Evolutionary conservation across 2,113 vertebrate genomes (phyloP).

Genomic region (Charadrius vociferus): DNA sequence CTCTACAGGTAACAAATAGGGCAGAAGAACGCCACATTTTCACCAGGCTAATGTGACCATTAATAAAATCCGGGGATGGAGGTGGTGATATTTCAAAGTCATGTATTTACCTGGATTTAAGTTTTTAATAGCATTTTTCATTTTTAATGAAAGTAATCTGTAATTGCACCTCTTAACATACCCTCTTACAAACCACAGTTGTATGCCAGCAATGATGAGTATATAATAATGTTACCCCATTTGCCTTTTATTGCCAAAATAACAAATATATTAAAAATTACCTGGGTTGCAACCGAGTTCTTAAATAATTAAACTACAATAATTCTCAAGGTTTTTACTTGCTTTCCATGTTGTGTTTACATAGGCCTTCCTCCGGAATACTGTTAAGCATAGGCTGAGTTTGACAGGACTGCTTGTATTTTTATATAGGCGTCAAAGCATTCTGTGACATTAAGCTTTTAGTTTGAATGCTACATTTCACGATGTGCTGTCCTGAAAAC

Average conservation of each 20-base stretch:
- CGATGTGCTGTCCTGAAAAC: neutral
- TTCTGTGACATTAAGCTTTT: neutral
- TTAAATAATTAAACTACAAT: conserved; percentile 4
- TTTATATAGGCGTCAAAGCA: neutral
- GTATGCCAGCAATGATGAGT: neutral
- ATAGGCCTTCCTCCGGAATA: neutral
- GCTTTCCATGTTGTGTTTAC: neutral
- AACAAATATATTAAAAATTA: conserved; percentile 22
- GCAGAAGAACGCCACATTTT: neutral
- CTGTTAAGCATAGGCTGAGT: neutral
- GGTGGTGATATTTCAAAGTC: neutral
- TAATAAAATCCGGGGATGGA: neutral
- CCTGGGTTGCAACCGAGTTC: neutral
- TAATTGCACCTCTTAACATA: neutral
- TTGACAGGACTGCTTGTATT: neutral
- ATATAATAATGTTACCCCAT: neutral
- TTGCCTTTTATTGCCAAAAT: conserved; percentile 8
- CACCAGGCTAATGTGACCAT: neutral
- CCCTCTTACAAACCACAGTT: neutral
- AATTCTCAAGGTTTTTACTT: neutral
- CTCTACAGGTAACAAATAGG: neutral
- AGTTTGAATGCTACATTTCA: neutral
- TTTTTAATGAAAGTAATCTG: conserved; percentile 7
- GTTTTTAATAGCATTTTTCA: neutral
- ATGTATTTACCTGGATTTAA: neutral